Conservation (phyloP, 2,113 vertebrate genomes). For the Tauraco erythrolophus region DNA sequence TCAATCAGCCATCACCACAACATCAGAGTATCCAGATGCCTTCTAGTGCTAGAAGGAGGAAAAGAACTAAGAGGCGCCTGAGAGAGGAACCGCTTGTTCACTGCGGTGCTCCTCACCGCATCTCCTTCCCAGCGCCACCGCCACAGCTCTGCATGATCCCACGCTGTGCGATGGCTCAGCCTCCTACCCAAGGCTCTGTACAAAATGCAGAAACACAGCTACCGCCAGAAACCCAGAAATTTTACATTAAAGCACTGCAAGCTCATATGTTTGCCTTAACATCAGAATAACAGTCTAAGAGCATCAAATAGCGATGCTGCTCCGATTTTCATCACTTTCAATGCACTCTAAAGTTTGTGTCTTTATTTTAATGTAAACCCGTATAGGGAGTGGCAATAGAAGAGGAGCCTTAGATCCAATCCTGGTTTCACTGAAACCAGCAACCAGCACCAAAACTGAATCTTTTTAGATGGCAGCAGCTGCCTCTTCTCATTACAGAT, state of each 20-base stretch:
- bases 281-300: not conserved
- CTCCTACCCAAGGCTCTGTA: not conserved
- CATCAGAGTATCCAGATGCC: not conserved
- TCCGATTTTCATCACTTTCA: not conserved
- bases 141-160: not conserved
- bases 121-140: not conserved
- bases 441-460: conserved; percentile 6
- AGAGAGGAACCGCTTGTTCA: not conserved
- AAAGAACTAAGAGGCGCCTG: not conserved
- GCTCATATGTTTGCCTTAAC: not conserved
- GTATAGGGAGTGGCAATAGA: not conserved
- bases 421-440: conserved; percentile 17
- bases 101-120: not conserved
- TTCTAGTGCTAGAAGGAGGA: not conserved
- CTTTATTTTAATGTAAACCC: conserved; percentile 40
- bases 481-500: conserved; percentile 47
- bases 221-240: not conserved
- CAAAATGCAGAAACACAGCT: not conserved
- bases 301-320: not conserved
- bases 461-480: conserved; percentile 45
- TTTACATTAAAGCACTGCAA: not conserved
- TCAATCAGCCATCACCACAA: not conserved
- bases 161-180: fast-evolving
- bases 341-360: not conserved
- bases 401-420: conserved; percentile 14